A percentile compares a stretch with the other conserved stretches of the same genome.
phyloP scores from a whole-genome alignment of 2,113 vertebrate species.

The Myiozetetes cayanensis region DNA sequence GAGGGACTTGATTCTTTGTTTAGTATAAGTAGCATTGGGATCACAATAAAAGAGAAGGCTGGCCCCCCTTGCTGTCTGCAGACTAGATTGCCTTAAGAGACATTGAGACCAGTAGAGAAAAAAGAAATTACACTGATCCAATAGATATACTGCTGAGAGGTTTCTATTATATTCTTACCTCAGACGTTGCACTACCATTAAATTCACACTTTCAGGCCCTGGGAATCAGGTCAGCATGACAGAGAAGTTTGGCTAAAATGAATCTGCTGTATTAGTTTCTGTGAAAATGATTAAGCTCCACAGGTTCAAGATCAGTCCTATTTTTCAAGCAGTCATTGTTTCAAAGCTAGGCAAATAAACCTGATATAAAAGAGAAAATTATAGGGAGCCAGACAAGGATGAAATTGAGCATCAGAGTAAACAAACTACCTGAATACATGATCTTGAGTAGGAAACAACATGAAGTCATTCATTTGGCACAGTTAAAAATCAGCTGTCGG shows the following conservation, averaged over 20 bases:
- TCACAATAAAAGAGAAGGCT: constrained; percentile 7
- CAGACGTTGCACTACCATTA: constrained; percentile 56
- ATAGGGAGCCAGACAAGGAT: constrained; percentile 24
- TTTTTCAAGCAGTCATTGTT: constrained; percentile 70
- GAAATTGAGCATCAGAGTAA: constrained; percentile 34
- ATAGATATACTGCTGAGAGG: constrained; percentile 62
- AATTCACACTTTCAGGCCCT: constrained; percentile 61
- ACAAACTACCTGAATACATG: constrained; percentile 23
- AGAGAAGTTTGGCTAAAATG: constrained; percentile 65
- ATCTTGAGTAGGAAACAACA: constrained; percentile 67
- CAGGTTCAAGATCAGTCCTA: constrained; percentile 54
- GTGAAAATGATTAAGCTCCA: constrained; percentile 69
- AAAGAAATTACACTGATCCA: constrained; percentile 70
- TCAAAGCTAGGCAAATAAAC: constrained; percentile 63
- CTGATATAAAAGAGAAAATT: constrained; percentile 30
- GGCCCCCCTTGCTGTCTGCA: constrained; percentile 41
- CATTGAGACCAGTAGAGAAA: constrained; percentile 55
- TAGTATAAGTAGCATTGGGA: constrained; percentile 29
- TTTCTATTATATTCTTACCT: constrained; percentile 62
- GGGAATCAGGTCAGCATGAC: constrained; percentile 65
- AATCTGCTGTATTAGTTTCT: constrained; percentile 73
- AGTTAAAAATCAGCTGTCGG: constrained; percentile 74
- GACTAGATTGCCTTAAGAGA: constrained; percentile 67
- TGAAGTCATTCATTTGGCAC: constrained; percentile 74
- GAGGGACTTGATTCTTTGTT: constrained; percentile 55